Evolutionary conservation across 2,888 invertebrate species (phyloP).

Genomic region (Magallana nippona): DNA sequence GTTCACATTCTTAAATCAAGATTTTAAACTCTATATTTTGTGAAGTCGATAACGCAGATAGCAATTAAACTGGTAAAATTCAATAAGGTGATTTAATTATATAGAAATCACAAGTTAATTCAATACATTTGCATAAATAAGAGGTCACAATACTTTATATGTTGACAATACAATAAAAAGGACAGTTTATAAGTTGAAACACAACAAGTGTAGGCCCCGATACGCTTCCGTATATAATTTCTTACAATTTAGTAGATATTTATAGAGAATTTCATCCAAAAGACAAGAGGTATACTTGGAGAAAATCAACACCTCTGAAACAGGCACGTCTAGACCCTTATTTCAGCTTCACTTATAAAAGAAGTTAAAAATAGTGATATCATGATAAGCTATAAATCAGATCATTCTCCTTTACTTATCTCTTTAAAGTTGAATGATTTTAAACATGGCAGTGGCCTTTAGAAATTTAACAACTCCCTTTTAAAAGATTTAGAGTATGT

Average conservation of each 20-base stretch:
- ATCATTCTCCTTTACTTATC: conserved; percentile 9
- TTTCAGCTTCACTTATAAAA: conserved; percentile 34
- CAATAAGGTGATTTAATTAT: too few relatives aligned
- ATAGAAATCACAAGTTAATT: too few relatives aligned
- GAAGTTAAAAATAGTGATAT: background rate
- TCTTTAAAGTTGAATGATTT: conserved; percentile 4
- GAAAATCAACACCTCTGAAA: conserved; percentile 30
- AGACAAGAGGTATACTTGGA: conserved; percentile 30
- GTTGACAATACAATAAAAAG: too few relatives aligned
- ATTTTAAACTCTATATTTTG: too few relatives aligned
- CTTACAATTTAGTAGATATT: background rate
- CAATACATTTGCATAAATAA: too few relatives aligned
- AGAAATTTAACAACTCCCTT: conserved; percentile 48
- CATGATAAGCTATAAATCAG: background rate
- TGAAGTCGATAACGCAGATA: too few relatives aligned
- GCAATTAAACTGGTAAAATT: too few relatives aligned
- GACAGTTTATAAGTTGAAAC: too few relatives aligned
- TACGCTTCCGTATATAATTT: background rate
- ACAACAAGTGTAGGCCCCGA: too few relatives aligned
- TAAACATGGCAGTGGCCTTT: background rate
- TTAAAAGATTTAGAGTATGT: background rate
- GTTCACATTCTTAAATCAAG: too few relatives aligned
- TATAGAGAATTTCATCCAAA: conserved; percentile 35
- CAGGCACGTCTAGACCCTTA: background rate
- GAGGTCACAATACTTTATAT: too few relatives aligned